Base-by-base conservation (phyloP, 2,797 vertebrate genomes). In the Cuculus canorus region DNA sequence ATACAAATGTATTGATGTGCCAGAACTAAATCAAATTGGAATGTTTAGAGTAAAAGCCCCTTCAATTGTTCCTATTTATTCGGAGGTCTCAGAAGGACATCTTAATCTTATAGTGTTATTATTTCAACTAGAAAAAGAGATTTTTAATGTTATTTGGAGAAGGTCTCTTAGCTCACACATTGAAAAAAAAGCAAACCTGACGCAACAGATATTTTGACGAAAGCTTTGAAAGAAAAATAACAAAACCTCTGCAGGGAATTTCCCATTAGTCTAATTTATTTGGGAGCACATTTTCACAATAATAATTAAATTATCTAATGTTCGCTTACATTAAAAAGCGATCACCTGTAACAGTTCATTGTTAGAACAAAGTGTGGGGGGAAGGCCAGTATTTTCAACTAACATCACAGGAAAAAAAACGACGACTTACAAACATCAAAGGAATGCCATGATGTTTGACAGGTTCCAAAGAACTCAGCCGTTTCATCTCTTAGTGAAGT, bases 201-300 rank as follows among this genome's bases (percentile, higher is more conserved):
- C 77, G 32, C 89, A 93, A 91, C 60, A 85, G 73, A 86, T 92
- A 95, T 61, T 91, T 94, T 96, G 94, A 95, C 81, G 96, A 95
- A 76, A 85, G 90, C 86, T 97, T 94, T 96, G 94, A 97, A 92
- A 92, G 92, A 96, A 96, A 96, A 93, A 96, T 95, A 95, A 90
- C 68, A 97, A 97, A 97, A 97, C 75, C 89, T 97, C 95, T 93
- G 59, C 80, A 96, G 93, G 96, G 95, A 96, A 96, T 89, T 96
- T 93, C 93, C 93, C 93, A 97, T 96, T 97, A 96, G 95, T 97
- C 96, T 76, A 92, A 96, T 97, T 97, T 97, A 97, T 97, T 97
- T 97, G 92, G 90, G 86, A 97, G 68, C 79, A 95, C 88, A 88
- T 95, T 97, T 97, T 95, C 88, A 94, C 94, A 97, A 95, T 90